phyloP scores from a whole-genome alignment of 2,888 invertebrate species.

The Molanna angustata region DNA sequence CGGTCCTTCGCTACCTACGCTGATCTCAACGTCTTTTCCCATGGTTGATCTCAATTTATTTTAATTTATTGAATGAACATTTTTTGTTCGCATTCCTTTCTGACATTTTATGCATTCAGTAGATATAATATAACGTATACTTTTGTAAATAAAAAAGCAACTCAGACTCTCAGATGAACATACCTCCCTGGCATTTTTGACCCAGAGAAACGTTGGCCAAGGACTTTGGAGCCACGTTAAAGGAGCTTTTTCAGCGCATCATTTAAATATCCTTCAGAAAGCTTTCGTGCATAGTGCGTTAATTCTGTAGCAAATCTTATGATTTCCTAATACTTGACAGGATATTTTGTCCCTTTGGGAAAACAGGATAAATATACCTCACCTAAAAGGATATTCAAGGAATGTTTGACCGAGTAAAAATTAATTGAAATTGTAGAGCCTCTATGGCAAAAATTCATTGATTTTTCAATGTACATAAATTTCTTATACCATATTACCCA shows the following conservation, averaged over 20 bases:
- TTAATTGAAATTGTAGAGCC: too few species aligned
- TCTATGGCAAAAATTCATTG: too few species aligned
- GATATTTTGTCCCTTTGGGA: slow-evolving; percentile 61
- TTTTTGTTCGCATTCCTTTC: slow-evolving; percentile 2
- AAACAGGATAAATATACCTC: neutral
- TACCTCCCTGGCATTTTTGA: slow-evolving; percentile 31
- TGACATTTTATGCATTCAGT: neutral
- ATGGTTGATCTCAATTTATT: neutral
- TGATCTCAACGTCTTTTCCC: slow-evolving; percentile 15
- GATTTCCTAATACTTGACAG: slow-evolving; percentile 52
- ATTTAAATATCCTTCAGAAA: too few species aligned
- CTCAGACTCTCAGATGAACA: neutral
- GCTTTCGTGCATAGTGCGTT: slow-evolving; percentile 34
- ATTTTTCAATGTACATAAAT: too few species aligned
- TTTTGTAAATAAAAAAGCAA: neutral
- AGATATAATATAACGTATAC: neutral
- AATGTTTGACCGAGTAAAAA: too few species aligned
- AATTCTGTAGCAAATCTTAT: slow-evolving; percentile 42
- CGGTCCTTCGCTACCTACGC: too few species aligned
- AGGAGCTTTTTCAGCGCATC: too few species aligned
- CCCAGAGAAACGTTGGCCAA: slow-evolving; percentile 33
- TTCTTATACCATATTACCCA: too few species aligned
- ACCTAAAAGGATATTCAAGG: neutral
- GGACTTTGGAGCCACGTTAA: slow-evolving; percentile 27
- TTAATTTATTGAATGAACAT: neutral